A percentile compares a stretch with the other conserved stretches of the same genome.
Conservation (phyloP, 2,797 vertebrate species). For the Coilia nasus region DNA sequence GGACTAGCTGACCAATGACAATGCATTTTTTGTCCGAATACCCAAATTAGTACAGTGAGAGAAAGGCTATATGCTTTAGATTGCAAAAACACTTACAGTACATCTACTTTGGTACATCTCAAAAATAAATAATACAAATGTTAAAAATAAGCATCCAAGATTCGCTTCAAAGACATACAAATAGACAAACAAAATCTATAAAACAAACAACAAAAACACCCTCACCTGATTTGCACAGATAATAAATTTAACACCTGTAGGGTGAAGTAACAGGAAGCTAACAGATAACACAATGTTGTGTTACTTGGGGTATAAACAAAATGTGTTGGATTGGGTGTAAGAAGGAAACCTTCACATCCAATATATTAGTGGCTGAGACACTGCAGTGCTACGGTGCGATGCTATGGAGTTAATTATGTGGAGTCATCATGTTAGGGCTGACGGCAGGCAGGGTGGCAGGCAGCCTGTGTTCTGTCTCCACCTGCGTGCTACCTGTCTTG, state of each 20-base stretch:
- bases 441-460: neutral
- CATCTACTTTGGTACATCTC: too few species aligned
- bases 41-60: too few species aligned
- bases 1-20: too few species aligned
- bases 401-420: neutral
- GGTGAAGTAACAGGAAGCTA: neutral
- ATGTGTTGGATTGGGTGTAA: neutral
- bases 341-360: too few species aligned
- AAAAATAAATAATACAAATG: too few species aligned
- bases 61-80: too few species aligned
- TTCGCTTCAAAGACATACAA: too few species aligned
- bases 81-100: too few species aligned
- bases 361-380: neutral
- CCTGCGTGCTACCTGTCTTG: slow-evolving; percentile 5
- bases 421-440: neutral
- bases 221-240: neutral
- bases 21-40: too few species aligned
- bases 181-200: neutral
- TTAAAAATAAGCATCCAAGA: too few species aligned
- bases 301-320: neutral
- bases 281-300: neutral
- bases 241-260: neutral
- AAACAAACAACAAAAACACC: neutral
- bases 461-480: neutral
- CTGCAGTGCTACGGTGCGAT: neutral